These are phyloP conservation scores for Melanotaenia parkinsoni DNA, from an alignment of 2,797 vertebrate species.

Conservation along the genomic window DNA sequence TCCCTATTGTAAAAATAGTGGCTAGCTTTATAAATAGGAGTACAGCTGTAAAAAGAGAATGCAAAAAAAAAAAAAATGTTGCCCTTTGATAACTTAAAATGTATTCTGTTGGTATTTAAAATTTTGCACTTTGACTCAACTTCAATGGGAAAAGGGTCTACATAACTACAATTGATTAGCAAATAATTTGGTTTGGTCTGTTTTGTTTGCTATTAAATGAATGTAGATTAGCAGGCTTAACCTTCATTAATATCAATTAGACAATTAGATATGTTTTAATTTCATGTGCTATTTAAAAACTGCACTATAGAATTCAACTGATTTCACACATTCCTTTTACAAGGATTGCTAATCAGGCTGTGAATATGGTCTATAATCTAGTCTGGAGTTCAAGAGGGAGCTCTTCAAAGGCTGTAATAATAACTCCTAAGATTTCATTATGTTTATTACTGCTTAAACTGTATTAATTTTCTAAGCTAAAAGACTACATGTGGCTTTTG, in stretches of 20 bases:
- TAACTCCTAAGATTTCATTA: background rate
- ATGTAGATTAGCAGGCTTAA: background rate
- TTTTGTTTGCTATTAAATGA: background rate
- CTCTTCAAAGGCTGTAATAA: background rate
- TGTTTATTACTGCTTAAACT: background rate
- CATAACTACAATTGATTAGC: no score
- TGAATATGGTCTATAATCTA: background rate
- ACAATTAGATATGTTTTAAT: background rate
- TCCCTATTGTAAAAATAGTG: no score
- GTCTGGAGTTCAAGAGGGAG: background rate
- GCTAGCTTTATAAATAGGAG: no score
- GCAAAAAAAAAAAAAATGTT: no score
- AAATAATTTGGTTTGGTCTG: no score
- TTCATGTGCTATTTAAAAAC: background rate
- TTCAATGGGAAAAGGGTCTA: no score
- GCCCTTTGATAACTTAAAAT: no score
- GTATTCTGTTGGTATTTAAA: no score
- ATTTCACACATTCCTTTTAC: conserved; percentile 8
- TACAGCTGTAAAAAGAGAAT: no score
- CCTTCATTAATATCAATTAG: background rate
- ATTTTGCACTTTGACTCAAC: no score
- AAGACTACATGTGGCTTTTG: no score
- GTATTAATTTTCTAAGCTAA: background rate
- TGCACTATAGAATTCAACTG: background rate
- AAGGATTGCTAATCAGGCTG: background rate